These are phyloP conservation scores for Lacanobia wlatinum DNA, from an alignment of 2,888 invertebrate species.

Conservation along the genomic window DNA sequence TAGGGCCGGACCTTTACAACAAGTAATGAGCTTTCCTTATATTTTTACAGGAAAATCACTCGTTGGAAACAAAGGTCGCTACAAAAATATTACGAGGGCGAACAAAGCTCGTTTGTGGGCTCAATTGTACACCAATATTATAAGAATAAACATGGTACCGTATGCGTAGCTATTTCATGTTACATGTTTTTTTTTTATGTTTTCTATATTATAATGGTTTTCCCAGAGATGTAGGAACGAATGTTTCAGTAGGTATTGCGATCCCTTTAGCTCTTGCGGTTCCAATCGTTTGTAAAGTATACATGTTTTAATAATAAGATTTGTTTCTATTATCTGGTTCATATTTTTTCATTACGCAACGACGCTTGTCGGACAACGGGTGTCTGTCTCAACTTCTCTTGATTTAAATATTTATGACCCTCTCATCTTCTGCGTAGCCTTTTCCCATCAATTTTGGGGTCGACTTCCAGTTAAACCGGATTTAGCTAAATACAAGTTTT, in stretches of 20 bases:
- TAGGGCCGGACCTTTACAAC: slow-evolving; percentile 22
- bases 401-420: too few relatives aligned
- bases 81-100: slow-evolving; percentile 27
- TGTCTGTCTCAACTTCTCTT: too few relatives aligned
- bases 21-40: slow-evolving; percentile 57
- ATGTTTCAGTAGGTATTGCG: not conserved
- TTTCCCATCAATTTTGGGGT: too few relatives aligned
- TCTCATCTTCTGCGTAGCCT: too few relatives aligned
- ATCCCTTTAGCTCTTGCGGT: not conserved
- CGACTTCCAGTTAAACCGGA: too few relatives aligned
- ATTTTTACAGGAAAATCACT: slow-evolving; percentile 50
- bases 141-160: slow-evolving; percentile 18
- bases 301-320: too few relatives aligned
- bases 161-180: slow-evolving; percentile 5
- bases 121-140: slow-evolving; percentile 14
- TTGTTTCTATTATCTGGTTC: too few relatives aligned
- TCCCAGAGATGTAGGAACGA: not conserved
- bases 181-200: slow-evolving; percentile 11
- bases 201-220: not conserved
- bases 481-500: too few relatives aligned
- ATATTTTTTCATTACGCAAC: too few relatives aligned
- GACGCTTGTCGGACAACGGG: too few relatives aligned
- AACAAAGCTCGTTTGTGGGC: slow-evolving; percentile 32
- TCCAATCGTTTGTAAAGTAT: too few relatives aligned
- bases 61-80: slow-evolving; percentile 40